Conservation (phyloP, 2,888 invertebrate species). For the Archips xylosteana region DNA sequence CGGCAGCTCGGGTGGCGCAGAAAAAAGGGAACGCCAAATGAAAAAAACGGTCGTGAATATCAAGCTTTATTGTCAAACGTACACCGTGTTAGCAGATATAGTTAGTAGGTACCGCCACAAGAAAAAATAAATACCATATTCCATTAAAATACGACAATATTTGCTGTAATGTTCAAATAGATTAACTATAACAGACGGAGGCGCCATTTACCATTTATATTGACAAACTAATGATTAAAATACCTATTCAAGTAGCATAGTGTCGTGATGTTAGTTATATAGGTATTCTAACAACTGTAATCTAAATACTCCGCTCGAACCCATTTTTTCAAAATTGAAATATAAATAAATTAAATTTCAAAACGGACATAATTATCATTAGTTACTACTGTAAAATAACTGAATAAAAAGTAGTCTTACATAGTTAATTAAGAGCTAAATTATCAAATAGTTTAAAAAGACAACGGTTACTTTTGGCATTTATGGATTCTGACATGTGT, state of each 20-base stretch:
- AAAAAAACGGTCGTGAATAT: slow-evolving; percentile 44
- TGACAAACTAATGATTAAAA: no score
- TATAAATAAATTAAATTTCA: neutral
- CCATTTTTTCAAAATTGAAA: neutral
- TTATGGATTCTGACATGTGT: slow-evolving; percentile 4
- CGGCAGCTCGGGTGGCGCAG: slow-evolving; percentile 32
- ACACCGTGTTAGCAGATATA: slow-evolving; percentile 40
- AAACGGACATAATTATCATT: neutral
- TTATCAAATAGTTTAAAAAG: neutral
- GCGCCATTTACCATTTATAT: no score
- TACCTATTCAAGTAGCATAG: no score
- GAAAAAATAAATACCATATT: neutral
- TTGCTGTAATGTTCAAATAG: neutral
- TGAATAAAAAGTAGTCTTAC: slow-evolving; percentile 1
- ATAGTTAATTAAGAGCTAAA: neutral
- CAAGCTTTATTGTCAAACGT: slow-evolving; percentile 56
- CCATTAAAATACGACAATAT: neutral
- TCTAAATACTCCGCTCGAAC: neutral
- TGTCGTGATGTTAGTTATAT: no score
- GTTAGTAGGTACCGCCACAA: slow-evolving; percentile 6
- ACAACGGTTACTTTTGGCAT: slow-evolving; percentile 22
- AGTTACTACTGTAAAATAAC: neutral
- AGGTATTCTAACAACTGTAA: no score
- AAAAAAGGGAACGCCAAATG: slow-evolving; percentile 42
- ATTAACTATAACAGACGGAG: neutral